A percentile compares a stretch with the other conserved stretches of the same genome.
These are phyloP conservation scores for Decapterus maruadsi DNA, from an alignment of 2,797 vertebrate genomes.

Conservation along the genomic window DNA sequence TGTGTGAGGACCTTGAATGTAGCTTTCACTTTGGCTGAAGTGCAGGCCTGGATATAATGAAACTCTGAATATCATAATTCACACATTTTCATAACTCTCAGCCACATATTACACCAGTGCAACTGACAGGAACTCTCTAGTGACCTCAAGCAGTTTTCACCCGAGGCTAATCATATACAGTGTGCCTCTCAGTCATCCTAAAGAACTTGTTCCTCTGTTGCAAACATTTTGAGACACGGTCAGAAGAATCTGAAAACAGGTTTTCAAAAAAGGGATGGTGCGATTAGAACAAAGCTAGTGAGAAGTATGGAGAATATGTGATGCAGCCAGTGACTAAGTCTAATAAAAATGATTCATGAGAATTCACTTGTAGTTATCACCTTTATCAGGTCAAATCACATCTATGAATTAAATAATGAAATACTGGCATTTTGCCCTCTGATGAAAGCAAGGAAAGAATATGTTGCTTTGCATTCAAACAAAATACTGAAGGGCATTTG, in stretches of 20 bases:
- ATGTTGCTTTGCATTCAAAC: constrained; percentile 18
- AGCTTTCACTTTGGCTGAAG: not conserved
- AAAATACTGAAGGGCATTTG: constrained; percentile 34
- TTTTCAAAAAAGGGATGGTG: constrained; percentile 14
- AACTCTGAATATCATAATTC: not conserved
- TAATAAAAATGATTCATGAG: constrained; percentile 27
- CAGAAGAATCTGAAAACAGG: constrained; percentile 30
- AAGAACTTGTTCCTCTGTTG: constrained; percentile 29
- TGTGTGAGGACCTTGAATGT: not conserved
- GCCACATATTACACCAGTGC: constrained; percentile 7
- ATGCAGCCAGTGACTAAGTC: constrained; percentile 22
- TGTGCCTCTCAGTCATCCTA: constrained; percentile 21
- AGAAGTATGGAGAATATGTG: constrained; percentile 28
- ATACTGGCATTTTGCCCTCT: constrained; percentile 13
- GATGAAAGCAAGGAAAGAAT: not conserved
- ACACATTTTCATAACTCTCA: constrained; percentile 11
- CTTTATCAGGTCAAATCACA: constrained; percentile 45
- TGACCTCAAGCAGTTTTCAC: constrained; percentile 25
- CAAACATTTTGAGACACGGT: constrained; percentile 39
- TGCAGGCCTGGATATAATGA: constrained; percentile 8
- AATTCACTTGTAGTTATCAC: constrained; percentile 35
- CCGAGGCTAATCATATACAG: constrained; percentile 16
- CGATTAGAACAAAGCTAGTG: constrained; percentile 22
- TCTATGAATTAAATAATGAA: constrained; percentile 9
- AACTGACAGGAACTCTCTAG: constrained; percentile 18